Evolutionary conservation across 2,113 vertebrate genomes (phyloP), one percentile per base, ranked within the genome.

Genomic region (Opisthocomus hoazin): DNA sequence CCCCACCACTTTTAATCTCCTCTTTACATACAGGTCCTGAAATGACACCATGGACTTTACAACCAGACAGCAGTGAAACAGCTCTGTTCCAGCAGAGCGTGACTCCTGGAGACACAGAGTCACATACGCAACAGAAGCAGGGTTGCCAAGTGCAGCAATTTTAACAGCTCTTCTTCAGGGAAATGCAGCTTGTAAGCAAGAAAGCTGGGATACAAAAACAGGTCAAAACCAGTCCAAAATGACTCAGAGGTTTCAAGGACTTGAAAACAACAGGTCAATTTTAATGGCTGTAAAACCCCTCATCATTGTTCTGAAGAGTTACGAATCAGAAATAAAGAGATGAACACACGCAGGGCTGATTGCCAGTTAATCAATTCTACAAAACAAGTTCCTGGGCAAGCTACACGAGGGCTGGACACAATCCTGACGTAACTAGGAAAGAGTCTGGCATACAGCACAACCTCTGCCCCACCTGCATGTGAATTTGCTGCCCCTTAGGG

Each of bases 171-270:
- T 53, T 90, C 60, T 90, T 75, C 37, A 48, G 57, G n/a, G 57
- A 88, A 93, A 95, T 94, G 8, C 53, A 88, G 58, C 43, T 83
- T 83, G 71, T 90, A 89, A 95, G 89, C 63, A 89, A 82, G 63
- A 89, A 90, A 94, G 43, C 37, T 73, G 5, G 5, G n/a, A 69
- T 34, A 75, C 16, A 77, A 84, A 84, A 97, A 56, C 57, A 91
- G 37, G 63, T 84, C 75, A 85, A 70, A 92, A 61, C 14, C 50
- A 82, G 36, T 91, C 58, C 36, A 87, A 74, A 93, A 87, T 70
- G 51, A 93, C 63, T 65, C 82, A 80, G 50, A 85, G 41, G 73
- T 83, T 61, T 91, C 84, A 41, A 64, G 68, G 75, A 57, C 57
- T 43, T 82, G 18, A 65, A 92, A 92, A 83, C 37, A 91, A 70